Conservation (phyloP, 2,888 invertebrate species). For the Synergus gifuensis region DNA sequence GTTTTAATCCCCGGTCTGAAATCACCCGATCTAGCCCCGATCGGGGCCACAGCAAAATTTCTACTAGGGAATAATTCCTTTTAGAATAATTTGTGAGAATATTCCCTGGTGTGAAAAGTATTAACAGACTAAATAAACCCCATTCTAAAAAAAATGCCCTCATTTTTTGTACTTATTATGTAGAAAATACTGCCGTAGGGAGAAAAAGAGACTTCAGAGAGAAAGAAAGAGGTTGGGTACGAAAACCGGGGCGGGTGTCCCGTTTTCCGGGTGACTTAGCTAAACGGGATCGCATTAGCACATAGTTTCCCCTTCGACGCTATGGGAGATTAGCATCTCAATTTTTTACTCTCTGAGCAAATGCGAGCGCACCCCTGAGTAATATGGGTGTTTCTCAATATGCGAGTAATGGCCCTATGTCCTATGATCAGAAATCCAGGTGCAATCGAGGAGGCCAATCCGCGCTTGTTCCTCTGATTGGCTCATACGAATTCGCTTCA, state of each 20-base stretch:
- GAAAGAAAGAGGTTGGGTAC: conserved; percentile 47
- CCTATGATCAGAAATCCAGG: conserved; percentile 26
- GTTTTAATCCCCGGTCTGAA: too few species aligned
- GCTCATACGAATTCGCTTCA: conserved; percentile 17
- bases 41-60: too few species aligned
- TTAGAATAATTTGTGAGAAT: neutral
- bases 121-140: neutral
- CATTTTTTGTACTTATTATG: neutral
- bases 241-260: conserved; percentile 72
- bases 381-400: conserved; percentile 40
- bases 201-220: conserved; percentile 22
- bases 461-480: conserved; percentile 33
- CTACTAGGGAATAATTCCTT: too few species aligned
- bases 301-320: conserved; percentile 62
- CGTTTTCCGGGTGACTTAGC: conserved; percentile 77
- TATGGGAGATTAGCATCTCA: conserved; percentile 75
- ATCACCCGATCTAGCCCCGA: too few species aligned
- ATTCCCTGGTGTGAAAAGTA: conserved; percentile 5
- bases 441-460: conserved; percentile 29
- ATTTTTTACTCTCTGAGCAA: conserved; percentile 58
- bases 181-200: neutral
- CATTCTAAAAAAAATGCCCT: neutral
- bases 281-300: conserved; percentile 60
- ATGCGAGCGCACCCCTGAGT: conserved; percentile 20
- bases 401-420: conserved; percentile 2